These are phyloP conservation scores for Bubo blakistoni DNA, from an alignment of 2,113 vertebrate species.

Conservation along the genomic window DNA sequence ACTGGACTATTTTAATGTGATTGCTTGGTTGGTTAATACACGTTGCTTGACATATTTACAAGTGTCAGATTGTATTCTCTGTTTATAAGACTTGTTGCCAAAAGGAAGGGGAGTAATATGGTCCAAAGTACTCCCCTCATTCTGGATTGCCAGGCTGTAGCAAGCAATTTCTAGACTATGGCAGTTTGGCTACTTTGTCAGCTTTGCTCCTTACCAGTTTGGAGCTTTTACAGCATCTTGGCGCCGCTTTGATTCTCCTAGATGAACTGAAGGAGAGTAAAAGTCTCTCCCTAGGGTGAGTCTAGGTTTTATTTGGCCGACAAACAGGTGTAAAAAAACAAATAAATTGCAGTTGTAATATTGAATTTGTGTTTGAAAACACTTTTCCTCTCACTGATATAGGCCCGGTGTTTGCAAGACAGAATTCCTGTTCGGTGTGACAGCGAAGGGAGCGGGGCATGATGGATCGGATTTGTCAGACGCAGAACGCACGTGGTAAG, in stretches of 20 bases:
- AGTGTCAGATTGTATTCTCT: background rate
- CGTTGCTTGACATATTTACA: background rate
- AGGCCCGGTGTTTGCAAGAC: background rate
- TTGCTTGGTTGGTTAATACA: background rate
- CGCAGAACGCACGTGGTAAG: background rate
- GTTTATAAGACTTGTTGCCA: background rate
- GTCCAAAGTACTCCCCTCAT: background rate
- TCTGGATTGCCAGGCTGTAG: background rate
- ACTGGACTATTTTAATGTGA: background rate
- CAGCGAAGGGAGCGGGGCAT: fast-evolving
- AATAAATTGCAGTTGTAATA: background rate
- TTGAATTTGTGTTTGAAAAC: background rate
- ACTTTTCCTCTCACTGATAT: background rate
- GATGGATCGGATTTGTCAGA: background rate
- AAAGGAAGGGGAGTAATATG: background rate
- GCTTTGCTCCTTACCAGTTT: background rate
- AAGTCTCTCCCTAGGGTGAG: background rate
- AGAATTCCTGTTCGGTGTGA: fast-evolving
- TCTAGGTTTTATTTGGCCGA: background rate
- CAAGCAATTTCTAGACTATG: background rate
- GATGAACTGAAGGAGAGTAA: background rate
- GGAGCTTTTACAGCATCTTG: background rate
- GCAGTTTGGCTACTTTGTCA: background rate
- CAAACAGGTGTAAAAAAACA: background rate
- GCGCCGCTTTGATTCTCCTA: background rate